phyloP scores from a whole-genome alignment of 2,113 vertebrate species.

The Myotis brandtii region DNA sequence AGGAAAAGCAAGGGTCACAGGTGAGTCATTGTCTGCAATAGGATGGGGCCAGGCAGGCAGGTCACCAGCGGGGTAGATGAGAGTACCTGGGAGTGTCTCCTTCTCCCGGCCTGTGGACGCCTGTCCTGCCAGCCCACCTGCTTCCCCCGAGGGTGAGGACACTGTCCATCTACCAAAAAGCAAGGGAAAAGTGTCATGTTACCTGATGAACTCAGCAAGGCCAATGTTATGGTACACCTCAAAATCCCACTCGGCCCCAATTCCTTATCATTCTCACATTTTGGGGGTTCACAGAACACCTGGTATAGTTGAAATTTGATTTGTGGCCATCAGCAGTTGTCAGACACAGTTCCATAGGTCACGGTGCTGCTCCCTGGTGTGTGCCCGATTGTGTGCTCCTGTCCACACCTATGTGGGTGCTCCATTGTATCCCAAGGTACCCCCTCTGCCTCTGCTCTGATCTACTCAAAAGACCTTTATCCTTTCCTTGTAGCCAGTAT shows the following conservation, averaged over 20 bases:
- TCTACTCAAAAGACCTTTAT: neutral
- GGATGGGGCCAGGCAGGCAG: constrained; percentile 60
- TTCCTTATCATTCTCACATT: neutral
- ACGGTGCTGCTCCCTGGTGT: neutral
- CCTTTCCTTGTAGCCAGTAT: neutral
- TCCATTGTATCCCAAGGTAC: neutral
- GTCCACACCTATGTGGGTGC: too few relatives aligned
- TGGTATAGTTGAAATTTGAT: neutral
- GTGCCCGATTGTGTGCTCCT: too few relatives aligned
- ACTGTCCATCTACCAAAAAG: constrained; percentile 80
- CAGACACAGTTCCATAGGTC: neutral
- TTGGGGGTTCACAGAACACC: neutral
- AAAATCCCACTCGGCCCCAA: neutral
- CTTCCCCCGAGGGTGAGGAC: constrained; percentile 65
- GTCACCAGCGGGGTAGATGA: constrained; percentile 69
- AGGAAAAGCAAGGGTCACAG: constrained; percentile 61
- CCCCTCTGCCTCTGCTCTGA: neutral
- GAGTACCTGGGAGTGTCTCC: constrained; percentile 75
- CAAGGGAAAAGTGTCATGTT: constrained; percentile 73
- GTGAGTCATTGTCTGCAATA: constrained; percentile 59
- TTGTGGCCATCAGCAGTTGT: neutral
- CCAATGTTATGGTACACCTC: neutral
- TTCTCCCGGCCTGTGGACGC: constrained; percentile 72
- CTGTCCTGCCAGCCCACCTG: constrained; percentile 80
- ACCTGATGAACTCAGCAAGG: neutral